Base-by-base conservation (phyloP, 2,113 vertebrate genomes). In the Cacatua alba region DNA sequence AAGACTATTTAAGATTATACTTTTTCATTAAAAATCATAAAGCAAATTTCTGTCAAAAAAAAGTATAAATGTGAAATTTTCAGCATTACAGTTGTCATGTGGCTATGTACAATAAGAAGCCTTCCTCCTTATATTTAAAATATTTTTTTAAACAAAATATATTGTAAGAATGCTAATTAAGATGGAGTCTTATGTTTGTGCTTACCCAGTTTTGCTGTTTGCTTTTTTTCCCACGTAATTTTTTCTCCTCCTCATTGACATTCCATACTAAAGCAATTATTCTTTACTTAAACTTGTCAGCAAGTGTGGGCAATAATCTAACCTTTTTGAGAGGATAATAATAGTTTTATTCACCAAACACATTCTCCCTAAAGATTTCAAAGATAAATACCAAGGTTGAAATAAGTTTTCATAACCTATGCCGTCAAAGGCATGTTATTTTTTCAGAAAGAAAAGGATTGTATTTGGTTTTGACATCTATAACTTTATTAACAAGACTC, bases 31-130 rank as follows among this genome's bases (percentile, higher is more conserved):
- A 78, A 92, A 85, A 64, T 81, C 35, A 26, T 46, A 72, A 94
- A 93, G 31, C 11, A 94, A 90, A 94, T 90, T 46, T 37, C 37
- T 93, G 86, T 86, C 72, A 92, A 97, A 96, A 48, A n/a, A 97
- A 96, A 92, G 46, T 71, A 59, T 49, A 90, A 90, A 75, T 48
- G 7, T 83, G 31, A 26, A 72, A 53, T 35, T 52, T 71, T 79
- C 83, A 90, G 6, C 90, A 86, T 81, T 95, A 65, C 10, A 74
- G 11, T 93, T 93, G 95, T 88, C 33, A 10, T 59, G 31, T 68
- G 43, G 21, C 23, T 67, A 7, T 49, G 43, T 78, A n/a, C n/a
- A 82, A 26, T 31, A 63, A 63, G 33, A 31, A 63, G 3, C 3
- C 17, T 5, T 88, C 43, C 20, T 33, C 80, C 81, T 39, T 81